Evolutionary conservation across 1,140 invertebrate genomes (phyloP).

Genomic region (Melanaphis sacchari): DNA sequence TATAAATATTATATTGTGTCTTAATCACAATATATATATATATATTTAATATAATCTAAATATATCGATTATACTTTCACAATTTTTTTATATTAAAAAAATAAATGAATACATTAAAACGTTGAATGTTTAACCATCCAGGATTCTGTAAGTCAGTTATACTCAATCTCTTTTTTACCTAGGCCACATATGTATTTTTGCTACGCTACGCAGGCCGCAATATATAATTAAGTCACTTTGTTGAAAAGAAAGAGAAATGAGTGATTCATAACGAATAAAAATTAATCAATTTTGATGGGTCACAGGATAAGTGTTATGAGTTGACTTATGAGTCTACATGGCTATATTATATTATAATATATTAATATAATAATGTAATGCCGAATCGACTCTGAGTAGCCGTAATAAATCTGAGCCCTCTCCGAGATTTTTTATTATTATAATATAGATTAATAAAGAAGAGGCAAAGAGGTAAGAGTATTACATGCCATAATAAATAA

Average conservation of each 20-base stretch:
- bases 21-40: no score
- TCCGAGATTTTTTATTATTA: neutral
- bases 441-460: no score
- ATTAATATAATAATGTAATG: neutral
- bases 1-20: neutral
- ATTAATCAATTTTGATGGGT: no score
- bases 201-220: neutral
- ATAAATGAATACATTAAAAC: neutral
- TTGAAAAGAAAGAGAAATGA: neutral
- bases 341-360: no score
- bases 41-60: no score
- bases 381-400: neutral
- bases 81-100: neutral
- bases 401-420: neutral
- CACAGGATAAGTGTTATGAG: no score
- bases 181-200: neutral
- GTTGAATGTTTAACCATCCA: neutral
- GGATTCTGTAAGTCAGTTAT: neutral
- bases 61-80: neutral
- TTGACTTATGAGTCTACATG: no score
- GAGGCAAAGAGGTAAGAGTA: no score
- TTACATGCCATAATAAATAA: no score
- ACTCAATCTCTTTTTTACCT: neutral
- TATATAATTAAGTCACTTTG: neutral
- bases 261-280: neutral